Evolutionary conservation across 2,113 vertebrate genomes (phyloP).

Genomic region (Amia ocellicauda): DNA sequence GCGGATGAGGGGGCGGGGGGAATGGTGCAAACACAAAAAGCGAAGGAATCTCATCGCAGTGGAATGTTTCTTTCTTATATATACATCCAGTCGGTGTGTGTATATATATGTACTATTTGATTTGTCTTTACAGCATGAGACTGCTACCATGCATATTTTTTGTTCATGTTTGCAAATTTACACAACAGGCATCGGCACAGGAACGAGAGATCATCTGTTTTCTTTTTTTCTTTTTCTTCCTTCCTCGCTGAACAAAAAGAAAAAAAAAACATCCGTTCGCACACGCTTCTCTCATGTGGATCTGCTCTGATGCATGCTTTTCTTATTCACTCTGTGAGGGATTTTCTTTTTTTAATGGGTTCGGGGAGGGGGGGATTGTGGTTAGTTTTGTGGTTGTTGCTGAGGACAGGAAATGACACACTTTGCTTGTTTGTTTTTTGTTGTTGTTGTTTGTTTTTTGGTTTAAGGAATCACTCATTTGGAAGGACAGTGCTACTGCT

Average conservation of each 20-base stretch:
- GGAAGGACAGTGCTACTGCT: too few relatives aligned
- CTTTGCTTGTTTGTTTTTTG: not conserved
- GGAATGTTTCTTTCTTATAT: constrained; percentile 44
- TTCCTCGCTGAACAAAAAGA: not conserved
- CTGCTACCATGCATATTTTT: constrained; percentile 31
- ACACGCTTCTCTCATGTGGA: constrained; percentile 4
- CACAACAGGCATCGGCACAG: too few relatives aligned
- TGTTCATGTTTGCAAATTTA: not conserved
- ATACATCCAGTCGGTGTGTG: too few relatives aligned
- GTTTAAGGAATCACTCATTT: too few relatives aligned
- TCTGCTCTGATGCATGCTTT: not conserved
- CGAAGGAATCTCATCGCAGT: constrained; percentile 42
- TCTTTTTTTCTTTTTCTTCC: not conserved
- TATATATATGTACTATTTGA: constrained; percentile 29
- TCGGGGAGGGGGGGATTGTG: not conserved
- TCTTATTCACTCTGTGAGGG: not conserved
- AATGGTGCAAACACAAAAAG: constrained; percentile 5
- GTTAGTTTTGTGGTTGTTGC: not conserved
- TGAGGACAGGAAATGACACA: not conserved
- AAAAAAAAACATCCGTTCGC: not conserved
- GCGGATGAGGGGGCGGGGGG: constrained; percentile 30
- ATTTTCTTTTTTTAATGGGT: not conserved
- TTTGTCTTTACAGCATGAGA: constrained; percentile 42
- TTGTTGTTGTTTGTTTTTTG: not conserved
- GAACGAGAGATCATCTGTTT: too few relatives aligned